Conservation (phyloP, 2,797 vertebrate genomes). For the Xenentodon cancila region DNA sequence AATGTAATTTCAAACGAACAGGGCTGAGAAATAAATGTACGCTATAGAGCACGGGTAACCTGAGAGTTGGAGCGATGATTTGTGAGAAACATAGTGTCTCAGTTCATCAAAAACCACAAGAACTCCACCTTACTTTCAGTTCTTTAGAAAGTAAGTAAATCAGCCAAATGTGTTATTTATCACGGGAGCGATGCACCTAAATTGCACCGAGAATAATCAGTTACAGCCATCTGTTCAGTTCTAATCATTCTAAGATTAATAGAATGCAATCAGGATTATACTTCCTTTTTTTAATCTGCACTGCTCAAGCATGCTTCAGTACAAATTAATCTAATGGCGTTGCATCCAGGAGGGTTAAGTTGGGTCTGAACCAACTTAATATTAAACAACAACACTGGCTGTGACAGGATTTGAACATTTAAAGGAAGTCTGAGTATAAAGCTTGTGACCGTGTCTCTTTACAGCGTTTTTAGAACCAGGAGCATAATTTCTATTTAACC, state of each 20-base stretch:
- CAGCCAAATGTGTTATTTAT: slow-evolving; percentile 22
- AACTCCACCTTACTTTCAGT: slow-evolving; percentile 3
- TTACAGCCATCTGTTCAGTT: slow-evolving; percentile 50
- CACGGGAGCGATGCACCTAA: slow-evolving; percentile 28
- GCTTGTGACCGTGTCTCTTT: slow-evolving; percentile 38
- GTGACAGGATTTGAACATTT: slow-evolving; percentile 37
- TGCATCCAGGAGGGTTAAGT: slow-evolving; percentile 39
- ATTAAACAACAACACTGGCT: slow-evolving; percentile 29
- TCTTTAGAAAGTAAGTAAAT: slow-evolving; percentile 19
- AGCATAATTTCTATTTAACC: slow-evolving; percentile 42
- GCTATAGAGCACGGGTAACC: no score
- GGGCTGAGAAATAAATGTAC: not conserved
- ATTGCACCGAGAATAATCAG: slow-evolving; percentile 48
- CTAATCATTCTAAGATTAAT: slow-evolving; percentile 61
- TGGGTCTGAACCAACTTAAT: slow-evolving; percentile 28
- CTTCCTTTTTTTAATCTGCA: slow-evolving; percentile 35
- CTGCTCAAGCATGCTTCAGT: slow-evolving; percentile 34
- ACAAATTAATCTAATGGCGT: slow-evolving; percentile 40
- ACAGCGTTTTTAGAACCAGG: slow-evolving; percentile 37
- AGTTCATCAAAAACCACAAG: no score
- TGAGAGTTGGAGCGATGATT: not conserved
- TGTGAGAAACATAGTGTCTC: no score
- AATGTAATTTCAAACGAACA: slow-evolving; percentile 1
- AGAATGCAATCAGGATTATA: slow-evolving; percentile 49
- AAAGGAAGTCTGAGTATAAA: slow-evolving; percentile 22